These are phyloP conservation scores for Platichthys flesus DNA, from an alignment of 2,113 vertebrate species.

Conservation along the genomic window DNA sequence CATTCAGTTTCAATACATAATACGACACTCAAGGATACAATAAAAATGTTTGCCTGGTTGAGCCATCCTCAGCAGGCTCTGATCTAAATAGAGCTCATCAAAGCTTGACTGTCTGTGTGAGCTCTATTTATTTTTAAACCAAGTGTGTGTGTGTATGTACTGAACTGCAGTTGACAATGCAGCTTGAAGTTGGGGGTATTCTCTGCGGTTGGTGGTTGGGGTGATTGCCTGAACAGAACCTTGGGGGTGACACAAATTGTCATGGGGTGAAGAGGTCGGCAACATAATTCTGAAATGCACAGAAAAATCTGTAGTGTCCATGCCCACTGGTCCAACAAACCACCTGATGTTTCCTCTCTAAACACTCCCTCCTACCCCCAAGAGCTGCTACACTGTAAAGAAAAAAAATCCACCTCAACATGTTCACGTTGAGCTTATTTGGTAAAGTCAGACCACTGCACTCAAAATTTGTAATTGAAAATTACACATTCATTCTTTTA, in stretches of 20 bases:
- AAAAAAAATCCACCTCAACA: neutral
- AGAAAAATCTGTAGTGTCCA: constrained; percentile 81
- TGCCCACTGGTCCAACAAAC: constrained; percentile 54
- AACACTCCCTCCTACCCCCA: constrained; percentile 59
- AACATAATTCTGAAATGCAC: constrained; percentile 81
- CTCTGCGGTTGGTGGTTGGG: constrained; percentile 47
- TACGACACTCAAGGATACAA: too few relatives aligned
- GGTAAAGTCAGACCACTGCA: neutral
- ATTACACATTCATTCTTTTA: too few relatives aligned
- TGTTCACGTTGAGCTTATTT: neutral
- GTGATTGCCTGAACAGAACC: constrained; percentile 79
- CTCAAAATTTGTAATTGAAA: too few relatives aligned
- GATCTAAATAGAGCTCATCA: neutral
- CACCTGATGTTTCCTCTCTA: constrained; percentile 80
- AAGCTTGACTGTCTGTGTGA: too few relatives aligned
- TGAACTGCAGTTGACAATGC: constrained; percentile 71
- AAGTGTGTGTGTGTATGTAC: constrained; percentile 16
- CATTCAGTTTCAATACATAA: too few relatives aligned
- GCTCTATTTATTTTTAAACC: neutral
- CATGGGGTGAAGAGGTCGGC: constrained; percentile 79
- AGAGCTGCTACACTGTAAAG: constrained; percentile 51
- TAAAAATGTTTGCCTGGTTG: too few relatives aligned
- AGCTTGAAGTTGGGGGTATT: constrained; percentile 44
- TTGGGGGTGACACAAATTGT: constrained; percentile 82
- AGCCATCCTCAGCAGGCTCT: neutral